Percentiles rank a stretch among this genome's conserved stretches.
Evolutionary conservation across 1,140 invertebrate genomes (phyloP).

Genomic region (Trichogramma pretiosum): DNA sequence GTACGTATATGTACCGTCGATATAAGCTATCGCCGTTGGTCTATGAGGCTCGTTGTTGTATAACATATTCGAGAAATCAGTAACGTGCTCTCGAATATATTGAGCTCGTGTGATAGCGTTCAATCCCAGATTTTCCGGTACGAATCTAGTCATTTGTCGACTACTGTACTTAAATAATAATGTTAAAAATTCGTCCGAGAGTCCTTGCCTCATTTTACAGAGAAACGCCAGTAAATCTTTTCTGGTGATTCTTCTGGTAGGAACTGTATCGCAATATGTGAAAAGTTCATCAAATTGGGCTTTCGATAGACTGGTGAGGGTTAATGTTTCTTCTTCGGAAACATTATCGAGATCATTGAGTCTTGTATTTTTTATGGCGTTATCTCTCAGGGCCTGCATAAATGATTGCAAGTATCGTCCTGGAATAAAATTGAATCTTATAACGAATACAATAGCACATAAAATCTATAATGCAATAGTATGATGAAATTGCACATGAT

Average conservation of each 20-base stretch:
- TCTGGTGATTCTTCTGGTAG: neutral
- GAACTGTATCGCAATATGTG: conserved; percentile 9
- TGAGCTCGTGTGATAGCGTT: neutral
- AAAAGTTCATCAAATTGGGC: conserved; percentile 5
- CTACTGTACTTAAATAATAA: conserved; percentile 1
- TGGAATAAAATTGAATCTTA: conserved; percentile 8
- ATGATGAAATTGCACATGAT: no score
- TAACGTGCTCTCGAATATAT: conserved; percentile 9
- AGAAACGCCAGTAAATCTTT: conserved; percentile 4
- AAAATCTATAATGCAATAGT: no score
- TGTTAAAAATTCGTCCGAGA: conserved; percentile 3
- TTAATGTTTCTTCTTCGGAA: conserved; percentile 8
- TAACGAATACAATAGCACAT: no score
- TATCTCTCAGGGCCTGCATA: conserved; percentile 8
- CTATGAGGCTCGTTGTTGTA: conserved; percentile 10
- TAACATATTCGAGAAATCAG: conserved; percentile 10
- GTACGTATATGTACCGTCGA: conserved; percentile 19
- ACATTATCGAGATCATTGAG: conserved; percentile 10
- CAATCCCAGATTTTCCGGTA: neutral
- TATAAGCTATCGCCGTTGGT: conserved; percentile 1
- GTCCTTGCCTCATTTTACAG: conserved; percentile 5
- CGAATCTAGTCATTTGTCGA: conserved; percentile 4
- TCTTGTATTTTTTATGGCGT: neutral
- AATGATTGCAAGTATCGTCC: conserved; percentile 12
- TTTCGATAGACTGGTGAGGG: neutral